Conservation (phyloP, 2,113 vertebrate species). For the Chauna torquata region DNA sequence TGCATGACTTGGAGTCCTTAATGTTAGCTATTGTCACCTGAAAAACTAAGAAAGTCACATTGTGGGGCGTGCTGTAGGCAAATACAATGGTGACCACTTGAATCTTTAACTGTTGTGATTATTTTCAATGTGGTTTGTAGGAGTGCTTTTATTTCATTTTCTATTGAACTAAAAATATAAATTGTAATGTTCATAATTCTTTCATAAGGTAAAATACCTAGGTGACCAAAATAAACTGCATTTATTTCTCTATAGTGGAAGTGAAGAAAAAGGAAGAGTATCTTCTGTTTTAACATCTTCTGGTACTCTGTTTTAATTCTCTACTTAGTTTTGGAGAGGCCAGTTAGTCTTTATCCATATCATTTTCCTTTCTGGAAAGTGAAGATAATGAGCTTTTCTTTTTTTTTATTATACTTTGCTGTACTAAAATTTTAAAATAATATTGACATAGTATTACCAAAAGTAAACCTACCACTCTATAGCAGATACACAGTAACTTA, state of each 20-base stretch:
- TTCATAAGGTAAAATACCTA: background rate
- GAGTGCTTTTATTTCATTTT: background rate
- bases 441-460: background rate
- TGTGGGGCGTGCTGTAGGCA: too few relatives aligned
- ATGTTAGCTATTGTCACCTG: background rate
- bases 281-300: background rate
- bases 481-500: background rate
- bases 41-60: background rate
- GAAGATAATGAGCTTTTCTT: background rate
- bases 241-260: background rate
- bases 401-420: background rate
- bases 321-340: background rate
- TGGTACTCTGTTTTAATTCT: background rate
- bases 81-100: background rate
- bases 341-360: background rate
- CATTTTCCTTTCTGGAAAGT: background rate
- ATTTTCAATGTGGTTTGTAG: background rate
- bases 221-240: background rate
- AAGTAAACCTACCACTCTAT: background rate
- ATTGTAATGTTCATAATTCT: background rate
- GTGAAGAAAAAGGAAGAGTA: background rate
- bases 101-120: background rate
- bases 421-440: background rate
- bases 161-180: background rate
- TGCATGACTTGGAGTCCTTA: background rate